Conservation (phyloP, 2,797 vertebrate genomes). For the Zalophus californianus region DNA sequence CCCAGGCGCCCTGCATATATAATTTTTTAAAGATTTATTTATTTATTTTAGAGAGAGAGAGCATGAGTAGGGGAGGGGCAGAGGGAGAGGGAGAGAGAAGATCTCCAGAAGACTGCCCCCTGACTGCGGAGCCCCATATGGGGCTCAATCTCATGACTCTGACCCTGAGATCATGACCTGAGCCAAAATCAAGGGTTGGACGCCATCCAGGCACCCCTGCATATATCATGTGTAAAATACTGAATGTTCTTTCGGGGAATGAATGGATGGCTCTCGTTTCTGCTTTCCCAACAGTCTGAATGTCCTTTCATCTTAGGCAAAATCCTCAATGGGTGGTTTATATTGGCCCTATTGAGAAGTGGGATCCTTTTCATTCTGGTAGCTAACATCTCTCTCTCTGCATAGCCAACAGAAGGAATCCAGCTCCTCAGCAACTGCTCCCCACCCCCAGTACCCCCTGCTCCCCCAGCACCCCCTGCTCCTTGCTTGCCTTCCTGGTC, state of each 20-base stretch:
- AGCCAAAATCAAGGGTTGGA: background rate
- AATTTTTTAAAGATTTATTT: background rate
- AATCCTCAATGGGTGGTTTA: background rate
- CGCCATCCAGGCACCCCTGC: background rate
- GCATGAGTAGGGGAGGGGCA: background rate
- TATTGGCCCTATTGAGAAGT: background rate
- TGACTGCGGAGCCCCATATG: background rate
- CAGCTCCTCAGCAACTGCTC: background rate
- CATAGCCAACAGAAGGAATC: background rate
- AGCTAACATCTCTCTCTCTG: background rate
- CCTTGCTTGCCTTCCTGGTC: background rate
- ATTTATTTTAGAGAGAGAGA: background rate
- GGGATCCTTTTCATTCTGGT: background rate
- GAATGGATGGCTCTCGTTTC: background rate
- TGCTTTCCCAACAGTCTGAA: constrained; percentile 33
- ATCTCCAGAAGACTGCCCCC: background rate
- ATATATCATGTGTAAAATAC: background rate
- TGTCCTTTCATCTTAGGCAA: background rate
- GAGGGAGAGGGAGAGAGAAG: background rate
- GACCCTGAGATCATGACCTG: background rate
- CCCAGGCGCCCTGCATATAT: background rate
- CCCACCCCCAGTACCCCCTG: background rate
- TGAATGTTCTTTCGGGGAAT: background rate
- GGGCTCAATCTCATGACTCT: background rate
- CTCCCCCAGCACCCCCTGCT: background rate